Percentiles rank a stretch among this genome's conserved stretches.
These are phyloP conservation scores for Odocoileus virginianus DNA, from an alignment of 2,113 vertebrate genomes.

Conservation along the genomic window DNA sequence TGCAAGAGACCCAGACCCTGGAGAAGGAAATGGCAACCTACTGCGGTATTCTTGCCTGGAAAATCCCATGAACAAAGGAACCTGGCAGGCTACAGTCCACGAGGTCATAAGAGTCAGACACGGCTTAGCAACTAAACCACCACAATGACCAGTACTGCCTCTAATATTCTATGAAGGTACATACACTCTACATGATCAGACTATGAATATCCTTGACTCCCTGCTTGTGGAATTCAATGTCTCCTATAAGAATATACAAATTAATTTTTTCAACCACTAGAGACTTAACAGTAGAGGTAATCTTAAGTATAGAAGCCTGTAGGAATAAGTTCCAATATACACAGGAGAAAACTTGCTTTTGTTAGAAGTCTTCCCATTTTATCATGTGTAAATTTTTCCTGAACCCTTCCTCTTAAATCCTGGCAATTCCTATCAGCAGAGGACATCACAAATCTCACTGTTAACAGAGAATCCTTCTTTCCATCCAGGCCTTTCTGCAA, in stretches of 20 bases:
- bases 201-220: background rate
- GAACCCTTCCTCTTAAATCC: background rate
- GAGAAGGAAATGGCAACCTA: background rate
- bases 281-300: background rate
- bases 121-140: background rate
- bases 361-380: background rate
- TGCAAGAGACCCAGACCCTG: background rate
- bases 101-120: accelerated
- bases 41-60: background rate
- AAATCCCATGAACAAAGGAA: background rate
- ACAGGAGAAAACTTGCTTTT: background rate
- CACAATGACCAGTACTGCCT: background rate
- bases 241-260: background rate
- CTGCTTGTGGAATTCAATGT: background rate
- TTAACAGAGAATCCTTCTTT: background rate
- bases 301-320: background rate
- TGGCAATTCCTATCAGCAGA: background rate
- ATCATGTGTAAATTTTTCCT: background rate
- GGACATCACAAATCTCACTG: background rate
- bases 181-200: background rate
- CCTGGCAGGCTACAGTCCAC: accelerated
- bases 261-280: background rate
- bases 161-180: background rate
- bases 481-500: background rate
- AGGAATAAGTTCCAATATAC: background rate